Base-by-base conservation (phyloP, 2,888 invertebrate genomes). In the Campopleginae sp. region DNA sequence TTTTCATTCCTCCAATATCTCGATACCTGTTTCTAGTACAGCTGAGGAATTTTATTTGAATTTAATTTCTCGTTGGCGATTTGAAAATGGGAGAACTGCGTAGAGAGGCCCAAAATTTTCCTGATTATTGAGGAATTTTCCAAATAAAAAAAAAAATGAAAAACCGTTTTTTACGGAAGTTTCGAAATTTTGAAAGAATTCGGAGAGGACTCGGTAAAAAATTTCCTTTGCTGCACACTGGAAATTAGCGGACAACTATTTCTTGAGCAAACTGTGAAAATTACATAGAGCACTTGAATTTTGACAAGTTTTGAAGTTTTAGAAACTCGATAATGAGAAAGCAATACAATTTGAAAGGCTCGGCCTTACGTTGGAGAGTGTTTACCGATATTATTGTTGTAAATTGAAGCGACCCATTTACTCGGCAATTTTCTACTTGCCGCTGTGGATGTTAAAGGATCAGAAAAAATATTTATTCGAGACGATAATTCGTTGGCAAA, bases 191-290 rank as follows among this genome's bases (percentile, higher is more conserved):
- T 54, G 19, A 54, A 23, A 48, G 38, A 54, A 19, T 23, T 10
- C 23, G 19, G 0, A 19, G 6, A 7, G 2, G 17, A 10, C 54
- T 54, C 3, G 10, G 3, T 4, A 27, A 2, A 14, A 1, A 58
- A 27, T 27, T 54, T 54, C 14, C 4, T 58, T 14, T 0, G 27
- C 5, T 58, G 58, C 27, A 58, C 58, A 27, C 14, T 5, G 27
- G 2, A 10, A 58, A 58, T 58, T 27, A 58, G 27, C 14, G 12
- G 6, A 27, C 27, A 14, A 27, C 27, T 5, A 27, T 58, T 58
- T 58, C 12, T 38, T 27, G 27, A 27, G 27, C 12, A 14, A 58
- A 58, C 58, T 58, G 58, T 58, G 58, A 58, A 58, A 58, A 58
- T 58, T 14, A 27, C 14, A 27, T 27, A 6, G 1, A 27, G 58